phyloP scores from a whole-genome alignment of 1,140 invertebrate genomes.

The Ericerus pela region DNA sequence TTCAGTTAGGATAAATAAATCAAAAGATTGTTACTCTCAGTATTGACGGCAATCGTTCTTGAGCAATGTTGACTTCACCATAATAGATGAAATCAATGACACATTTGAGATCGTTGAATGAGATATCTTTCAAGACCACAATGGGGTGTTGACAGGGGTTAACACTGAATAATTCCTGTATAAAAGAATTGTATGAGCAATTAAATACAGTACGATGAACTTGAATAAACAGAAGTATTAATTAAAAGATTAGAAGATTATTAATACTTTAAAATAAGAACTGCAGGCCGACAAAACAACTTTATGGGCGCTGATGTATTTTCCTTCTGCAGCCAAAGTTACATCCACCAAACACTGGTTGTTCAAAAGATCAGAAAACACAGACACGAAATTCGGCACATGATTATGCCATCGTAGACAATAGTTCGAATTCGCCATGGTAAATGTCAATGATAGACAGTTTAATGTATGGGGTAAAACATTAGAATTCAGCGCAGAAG shows the following conservation, averaged over 20 bases:
- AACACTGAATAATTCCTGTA: constrained; percentile 55
- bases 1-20: neutral
- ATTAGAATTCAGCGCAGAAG: neutral
- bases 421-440: constrained; percentile 56
- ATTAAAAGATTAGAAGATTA: neutral
- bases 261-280: constrained; percentile 63
- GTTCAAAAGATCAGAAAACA: constrained; percentile 60
- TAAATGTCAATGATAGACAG: neutral
- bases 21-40: constrained; percentile 40
- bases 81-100: constrained; percentile 88
- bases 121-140: constrained; percentile 76
- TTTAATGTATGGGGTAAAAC: neutral
- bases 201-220: too few relatives aligned
- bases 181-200: constrained; percentile 19
- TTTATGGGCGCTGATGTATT: constrained; percentile 69
- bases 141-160: constrained; percentile 83
- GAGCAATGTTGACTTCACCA: constrained; percentile 77
- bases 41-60: constrained; percentile 70
- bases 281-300: constrained; percentile 73
- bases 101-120: constrained; percentile 66
- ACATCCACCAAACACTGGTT: constrained; percentile 73
- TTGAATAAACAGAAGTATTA: neutral
- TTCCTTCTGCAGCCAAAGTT: constrained; percentile 70
- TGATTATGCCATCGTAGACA: constrained; percentile 79
- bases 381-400: constrained; percentile 73